phyloP scores from a whole-genome alignment of 2,888 invertebrate species.

The Lobophora halterata region DNA sequence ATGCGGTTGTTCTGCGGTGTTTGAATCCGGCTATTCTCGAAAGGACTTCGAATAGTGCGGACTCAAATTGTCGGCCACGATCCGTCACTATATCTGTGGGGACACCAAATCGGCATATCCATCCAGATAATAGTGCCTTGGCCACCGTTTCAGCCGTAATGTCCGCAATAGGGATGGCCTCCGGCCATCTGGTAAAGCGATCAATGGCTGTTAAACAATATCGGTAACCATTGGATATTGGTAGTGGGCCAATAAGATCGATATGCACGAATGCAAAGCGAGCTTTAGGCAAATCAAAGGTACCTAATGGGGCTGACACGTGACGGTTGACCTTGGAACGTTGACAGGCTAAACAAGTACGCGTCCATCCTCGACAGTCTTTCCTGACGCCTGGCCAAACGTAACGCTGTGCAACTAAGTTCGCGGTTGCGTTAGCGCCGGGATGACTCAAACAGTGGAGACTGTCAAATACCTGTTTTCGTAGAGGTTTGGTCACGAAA shows the following conservation, averaged over 20 bases:
- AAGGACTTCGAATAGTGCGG: neutral
- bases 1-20: conserved; percentile 2
- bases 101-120: conserved; percentile 1
- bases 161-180: conserved; percentile 37
- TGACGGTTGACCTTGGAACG: conserved; percentile 2
- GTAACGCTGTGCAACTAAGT: conserved; percentile 5
- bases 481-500: conserved; percentile 23
- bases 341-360: neutral
- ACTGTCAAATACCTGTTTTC: conserved; percentile 31
- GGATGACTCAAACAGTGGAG: conserved; percentile 34
- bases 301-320: conserved; percentile 1
- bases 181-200: conserved; percentile 44
- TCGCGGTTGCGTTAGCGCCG: conserved; percentile 30
- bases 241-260: conserved; percentile 2
- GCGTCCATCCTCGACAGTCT: neutral
- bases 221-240: conserved; percentile 13
- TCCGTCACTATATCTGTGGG: no score
- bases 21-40: conserved; percentile 1
- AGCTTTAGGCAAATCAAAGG: conserved; percentile 1
- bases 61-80: no score
- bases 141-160: no score
- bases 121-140: neutral
- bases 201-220: conserved; percentile 38
- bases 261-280: conserved; percentile 1
- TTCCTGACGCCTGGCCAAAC: neutral